Evolutionary conservation across 2,113 vertebrate genomes (phyloP).

Genomic region (Sturnira hondurensis): DNA sequence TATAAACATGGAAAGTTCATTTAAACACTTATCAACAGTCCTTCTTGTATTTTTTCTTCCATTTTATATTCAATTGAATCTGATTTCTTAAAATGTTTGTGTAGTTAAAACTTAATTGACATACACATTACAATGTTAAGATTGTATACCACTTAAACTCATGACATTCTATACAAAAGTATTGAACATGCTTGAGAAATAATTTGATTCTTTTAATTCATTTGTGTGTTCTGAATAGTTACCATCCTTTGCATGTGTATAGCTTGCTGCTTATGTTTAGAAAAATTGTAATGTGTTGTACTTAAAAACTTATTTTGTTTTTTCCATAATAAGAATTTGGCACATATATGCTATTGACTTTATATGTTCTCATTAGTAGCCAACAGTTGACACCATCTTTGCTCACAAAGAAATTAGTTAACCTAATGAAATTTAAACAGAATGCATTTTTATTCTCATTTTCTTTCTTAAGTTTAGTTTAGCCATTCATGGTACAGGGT

Average conservation of each 20-base stretch:
- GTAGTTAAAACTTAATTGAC: constrained; percentile 14
- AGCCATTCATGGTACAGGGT: constrained; percentile 27
- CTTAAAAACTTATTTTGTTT: constrained; percentile 53
- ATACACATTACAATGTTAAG: neutral
- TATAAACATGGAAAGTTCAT: neutral
- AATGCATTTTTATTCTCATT: neutral
- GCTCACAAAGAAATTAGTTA: constrained; percentile 13
- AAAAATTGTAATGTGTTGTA: constrained; percentile 66
- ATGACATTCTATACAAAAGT: constrained; percentile 64
- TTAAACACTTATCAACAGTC: neutral
- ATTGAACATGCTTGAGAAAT: constrained; percentile 74
- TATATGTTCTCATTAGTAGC: constrained; percentile 61
- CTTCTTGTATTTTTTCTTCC: neutral
- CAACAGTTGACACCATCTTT: constrained; percentile 32
- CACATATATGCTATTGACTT: constrained; percentile 43
- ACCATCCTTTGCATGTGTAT: constrained; percentile 76
- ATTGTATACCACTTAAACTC: constrained; percentile 45
- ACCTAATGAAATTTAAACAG: constrained; percentile 23
- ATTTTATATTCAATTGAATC: constrained; percentile 42
- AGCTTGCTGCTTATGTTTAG: constrained; percentile 73
- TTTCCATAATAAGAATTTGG: constrained; percentile 49
- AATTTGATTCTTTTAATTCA: constrained; percentile 76
- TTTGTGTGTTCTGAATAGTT: constrained; percentile 71
- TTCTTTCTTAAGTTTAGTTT: constrained; percentile 42
- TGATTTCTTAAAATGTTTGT: constrained; percentile 19